Conservation (phyloP, 2,888 invertebrate genomes). For the Noctua comes region DNA sequence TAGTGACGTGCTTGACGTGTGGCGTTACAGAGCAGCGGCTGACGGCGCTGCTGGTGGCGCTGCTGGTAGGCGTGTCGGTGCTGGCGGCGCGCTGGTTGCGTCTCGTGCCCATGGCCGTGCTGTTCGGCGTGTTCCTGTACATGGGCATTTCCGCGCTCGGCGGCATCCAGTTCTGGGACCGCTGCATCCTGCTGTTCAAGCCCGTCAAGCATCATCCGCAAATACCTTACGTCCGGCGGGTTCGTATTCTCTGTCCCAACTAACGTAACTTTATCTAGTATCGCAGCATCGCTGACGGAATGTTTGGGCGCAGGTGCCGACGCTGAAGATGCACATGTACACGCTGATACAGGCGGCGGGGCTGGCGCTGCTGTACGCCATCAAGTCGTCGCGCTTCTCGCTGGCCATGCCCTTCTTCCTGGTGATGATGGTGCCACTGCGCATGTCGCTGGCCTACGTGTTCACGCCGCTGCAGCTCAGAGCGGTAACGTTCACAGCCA, state of each 20-base stretch:
- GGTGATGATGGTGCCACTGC: constrained; percentile 96
- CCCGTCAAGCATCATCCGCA: constrained; percentile 99
- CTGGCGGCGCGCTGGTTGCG: constrained; percentile 95
- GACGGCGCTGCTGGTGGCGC: constrained; percentile 94
- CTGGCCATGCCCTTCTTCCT: constrained; percentile 98
- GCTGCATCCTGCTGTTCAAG: constrained; percentile 96
- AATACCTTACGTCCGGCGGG: constrained; percentile 96
- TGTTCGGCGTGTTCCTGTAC: constrained; percentile 99
- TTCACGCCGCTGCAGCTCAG: constrained; percentile 95
- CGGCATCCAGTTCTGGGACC: constrained; percentile 98
- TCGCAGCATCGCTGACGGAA: background rate
- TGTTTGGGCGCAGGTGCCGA: constrained; percentile 92
- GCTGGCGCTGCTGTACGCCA: constrained; percentile 94
- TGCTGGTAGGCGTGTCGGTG: constrained; percentile 95
- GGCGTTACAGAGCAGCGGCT: constrained; percentile 94
- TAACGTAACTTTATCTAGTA: background rate
- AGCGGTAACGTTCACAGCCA: constrained; percentile 91
- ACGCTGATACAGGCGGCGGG: constrained; percentile 96
- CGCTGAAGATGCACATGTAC: constrained; percentile 97
- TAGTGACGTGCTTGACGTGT: background rate
- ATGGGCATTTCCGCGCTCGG: constrained; percentile 98
- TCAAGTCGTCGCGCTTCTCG: constrained; percentile 97
- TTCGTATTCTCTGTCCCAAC: constrained; percentile 71
- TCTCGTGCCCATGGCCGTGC: constrained; percentile 98
- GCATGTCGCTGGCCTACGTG: constrained; percentile 93